Conservation (phyloP, 2,113 vertebrate species). For the Plecturocebus donacophilus region DNA sequence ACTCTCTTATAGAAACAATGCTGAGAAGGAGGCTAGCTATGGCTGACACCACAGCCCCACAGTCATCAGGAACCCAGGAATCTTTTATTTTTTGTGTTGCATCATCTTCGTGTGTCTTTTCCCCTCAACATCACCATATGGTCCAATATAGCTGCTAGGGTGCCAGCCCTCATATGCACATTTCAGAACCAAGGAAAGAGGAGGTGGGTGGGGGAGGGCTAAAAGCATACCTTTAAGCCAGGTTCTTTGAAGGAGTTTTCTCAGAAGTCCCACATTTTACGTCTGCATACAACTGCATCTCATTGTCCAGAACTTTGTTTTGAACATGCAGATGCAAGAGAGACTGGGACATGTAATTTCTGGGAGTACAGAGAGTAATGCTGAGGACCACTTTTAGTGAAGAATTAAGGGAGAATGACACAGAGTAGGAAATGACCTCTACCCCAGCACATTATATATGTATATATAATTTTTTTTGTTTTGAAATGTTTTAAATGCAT, state of each 20-base stretch:
- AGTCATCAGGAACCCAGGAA: not conserved
- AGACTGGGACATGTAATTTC: not conserved
- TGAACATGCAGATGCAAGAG: not conserved
- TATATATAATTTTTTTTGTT: not conserved
- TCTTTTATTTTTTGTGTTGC: not conserved
- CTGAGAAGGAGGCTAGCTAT: not conserved
- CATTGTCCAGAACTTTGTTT: not conserved
- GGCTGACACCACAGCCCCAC: not conserved
- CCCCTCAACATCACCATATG: not conserved
- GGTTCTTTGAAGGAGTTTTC: not conserved
- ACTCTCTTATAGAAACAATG: not conserved
- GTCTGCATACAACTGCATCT: not conserved
- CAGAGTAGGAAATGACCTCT: not conserved
- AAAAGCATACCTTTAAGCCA: not conserved
- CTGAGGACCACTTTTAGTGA: not conserved
- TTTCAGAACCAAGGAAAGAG: not conserved
- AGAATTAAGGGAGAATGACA: not conserved
- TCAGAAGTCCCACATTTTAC: not conserved
- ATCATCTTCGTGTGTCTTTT: not conserved
- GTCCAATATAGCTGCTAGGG: not conserved
- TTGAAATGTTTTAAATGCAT: not conserved
- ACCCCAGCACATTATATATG: not conserved
- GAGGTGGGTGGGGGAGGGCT: not conserved
- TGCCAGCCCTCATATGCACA: not conserved
- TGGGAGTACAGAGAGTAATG: not conserved